These are phyloP conservation scores for Dendronephthya gigantea DNA, from an alignment of 64 coral and sea anemone genomes.

Conservation along the genomic window DNA sequence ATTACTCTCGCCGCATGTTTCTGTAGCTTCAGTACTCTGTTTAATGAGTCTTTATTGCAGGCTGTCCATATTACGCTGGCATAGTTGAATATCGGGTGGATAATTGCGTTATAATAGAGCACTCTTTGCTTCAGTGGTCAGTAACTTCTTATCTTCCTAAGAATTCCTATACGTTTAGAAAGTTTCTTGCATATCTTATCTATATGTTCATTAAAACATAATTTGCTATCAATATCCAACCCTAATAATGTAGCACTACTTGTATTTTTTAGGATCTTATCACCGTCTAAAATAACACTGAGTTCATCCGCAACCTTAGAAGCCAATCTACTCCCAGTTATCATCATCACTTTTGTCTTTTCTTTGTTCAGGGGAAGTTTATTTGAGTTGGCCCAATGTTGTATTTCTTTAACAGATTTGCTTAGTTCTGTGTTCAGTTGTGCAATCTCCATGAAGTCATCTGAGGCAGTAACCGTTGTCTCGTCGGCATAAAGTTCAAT, in stretches of 20 bases:
- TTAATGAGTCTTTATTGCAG: constrained; percentile 39
- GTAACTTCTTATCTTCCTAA: constrained; percentile 3
- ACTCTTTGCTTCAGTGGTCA: not conserved
- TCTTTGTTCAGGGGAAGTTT: constrained; percentile 18
- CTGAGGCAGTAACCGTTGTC: not conserved
- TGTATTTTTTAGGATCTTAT: constrained; percentile 11
- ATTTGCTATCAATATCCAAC: constrained; percentile 31
- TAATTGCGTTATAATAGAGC: constrained; percentile 25
- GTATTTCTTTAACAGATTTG: constrained; percentile 26
- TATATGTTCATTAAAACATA: constrained; percentile 19
- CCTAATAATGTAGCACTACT: constrained; percentile 25
- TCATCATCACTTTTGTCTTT: constrained; percentile 28
- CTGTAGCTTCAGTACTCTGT: constrained; percentile 42
- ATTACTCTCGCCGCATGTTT: constrained; percentile 47
- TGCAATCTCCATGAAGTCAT: not conserved
- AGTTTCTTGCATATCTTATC: constrained; percentile 31
- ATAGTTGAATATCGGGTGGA: constrained; percentile 27
- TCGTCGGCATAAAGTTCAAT: constrained; percentile 5
- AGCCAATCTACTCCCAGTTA: constrained; percentile 15
- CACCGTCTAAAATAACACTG: not conserved
- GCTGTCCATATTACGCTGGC: constrained; percentile 24
- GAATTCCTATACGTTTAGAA: constrained; percentile 30
- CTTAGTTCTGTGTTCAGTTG: not conserved
- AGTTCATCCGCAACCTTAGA: constrained; percentile 15
- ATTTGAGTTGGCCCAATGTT: constrained; percentile 12